phyloP scores from a whole-genome alignment of 2,888 invertebrate species.

The Drosophila picticornis region DNA sequence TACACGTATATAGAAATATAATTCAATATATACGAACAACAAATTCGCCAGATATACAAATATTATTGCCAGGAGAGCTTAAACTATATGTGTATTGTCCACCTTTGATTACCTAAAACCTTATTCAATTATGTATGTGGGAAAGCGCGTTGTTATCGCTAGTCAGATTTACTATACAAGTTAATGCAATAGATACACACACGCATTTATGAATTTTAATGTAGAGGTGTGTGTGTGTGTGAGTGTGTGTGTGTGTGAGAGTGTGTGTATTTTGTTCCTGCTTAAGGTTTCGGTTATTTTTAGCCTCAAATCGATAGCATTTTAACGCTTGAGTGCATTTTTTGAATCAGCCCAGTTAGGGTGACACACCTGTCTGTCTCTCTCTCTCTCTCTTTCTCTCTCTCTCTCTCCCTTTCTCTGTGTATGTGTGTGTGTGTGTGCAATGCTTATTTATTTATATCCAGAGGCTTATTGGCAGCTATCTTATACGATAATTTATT shows the following conservation, averaged over 20 bases:
- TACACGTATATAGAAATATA: neutral
- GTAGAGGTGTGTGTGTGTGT: conserved; percentile 4
- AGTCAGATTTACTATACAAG: neutral
- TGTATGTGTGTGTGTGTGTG: conserved; percentile 3
- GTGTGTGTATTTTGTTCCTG: conserved; percentile 2
- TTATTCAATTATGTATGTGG: neutral
- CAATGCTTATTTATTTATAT: conserved; percentile 43
- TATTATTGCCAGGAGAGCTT: neutral
- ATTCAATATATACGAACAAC: neutral
- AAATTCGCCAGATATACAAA: neutral
- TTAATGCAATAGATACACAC: neutral
- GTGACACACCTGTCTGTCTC: conserved; percentile 28
- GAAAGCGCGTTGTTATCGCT: neutral
- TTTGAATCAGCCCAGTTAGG: conserved; percentile 31
- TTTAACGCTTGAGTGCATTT: conserved; percentile 76
- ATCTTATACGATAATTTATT: conserved; percentile 1
- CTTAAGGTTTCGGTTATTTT: conserved; percentile 60
- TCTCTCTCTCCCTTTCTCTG: neutral
- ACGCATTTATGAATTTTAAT: neutral
- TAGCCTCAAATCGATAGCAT: conserved; percentile 73
- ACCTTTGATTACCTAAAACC: neutral
- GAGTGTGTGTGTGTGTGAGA: conserved; percentile 4
- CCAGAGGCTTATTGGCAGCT: conserved; percentile 33
- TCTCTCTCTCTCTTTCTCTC: neutral
- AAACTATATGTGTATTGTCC: neutral